A percentile compares a stretch with the other conserved stretches of the same genome.
Conservation (phyloP, 2,888 invertebrate genomes). For the Athrips mouffetella region DNA sequence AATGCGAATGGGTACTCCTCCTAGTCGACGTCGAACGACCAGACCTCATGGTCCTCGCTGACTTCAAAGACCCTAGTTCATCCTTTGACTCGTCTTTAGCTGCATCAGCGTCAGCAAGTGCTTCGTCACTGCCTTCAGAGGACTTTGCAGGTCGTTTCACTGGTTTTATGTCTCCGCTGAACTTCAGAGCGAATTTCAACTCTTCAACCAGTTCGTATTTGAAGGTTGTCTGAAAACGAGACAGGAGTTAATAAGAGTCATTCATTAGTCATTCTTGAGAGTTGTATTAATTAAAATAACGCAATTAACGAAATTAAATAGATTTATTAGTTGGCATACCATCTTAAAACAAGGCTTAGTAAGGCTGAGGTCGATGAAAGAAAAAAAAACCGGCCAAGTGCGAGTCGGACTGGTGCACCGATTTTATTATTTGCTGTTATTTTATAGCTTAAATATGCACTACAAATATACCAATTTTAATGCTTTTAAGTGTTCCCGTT, state of each 20-base stretch:
- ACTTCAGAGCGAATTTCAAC: conserved; percentile 80
- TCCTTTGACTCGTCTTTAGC: conserved; percentile 56
- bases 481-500: too few relatives aligned
- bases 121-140: conserved; percentile 50
- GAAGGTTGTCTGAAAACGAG: conserved; percentile 70
- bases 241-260: neutral
- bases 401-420: too few relatives aligned
- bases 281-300: too few relatives aligned
- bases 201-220: conserved; percentile 80
- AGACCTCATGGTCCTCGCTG: conserved; percentile 29
- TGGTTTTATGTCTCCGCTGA: conserved; percentile 81
- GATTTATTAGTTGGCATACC: too few relatives aligned
- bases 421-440: too few relatives aligned
- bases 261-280: neutral
- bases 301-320: too few relatives aligned
- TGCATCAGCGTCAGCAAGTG: conserved; percentile 46
- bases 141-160: conserved; percentile 61
- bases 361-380: too few relatives aligned
- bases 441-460: too few relatives aligned
- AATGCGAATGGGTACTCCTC: conserved; percentile 55
- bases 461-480: too few relatives aligned
- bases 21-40: conserved; percentile 48
- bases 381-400: too few relatives aligned
- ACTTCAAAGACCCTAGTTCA: conserved; percentile 55
- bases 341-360: too few relatives aligned